Percentiles rank a stretch among this genome's conserved stretches.
phyloP scores from a whole-genome alignment of 2,797 vertebrate genomes.

The Calcarius lapponicus region DNA sequence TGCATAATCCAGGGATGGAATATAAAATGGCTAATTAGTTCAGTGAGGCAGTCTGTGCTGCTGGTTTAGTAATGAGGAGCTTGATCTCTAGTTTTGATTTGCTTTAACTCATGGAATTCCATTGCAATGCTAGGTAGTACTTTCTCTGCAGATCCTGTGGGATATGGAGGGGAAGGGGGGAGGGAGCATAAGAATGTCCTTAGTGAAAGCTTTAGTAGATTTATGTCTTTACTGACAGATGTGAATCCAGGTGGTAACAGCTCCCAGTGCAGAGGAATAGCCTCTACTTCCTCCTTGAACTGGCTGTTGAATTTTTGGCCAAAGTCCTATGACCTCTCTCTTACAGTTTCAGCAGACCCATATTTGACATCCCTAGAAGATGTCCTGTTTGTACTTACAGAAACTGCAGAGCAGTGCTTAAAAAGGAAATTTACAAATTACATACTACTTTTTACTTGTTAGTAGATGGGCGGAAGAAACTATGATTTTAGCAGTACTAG shows the following conservation, averaged over 20 bases:
- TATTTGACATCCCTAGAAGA: background rate
- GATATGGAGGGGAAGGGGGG: background rate
- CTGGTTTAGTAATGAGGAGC: background rate
- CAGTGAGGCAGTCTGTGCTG: background rate
- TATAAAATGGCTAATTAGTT: conserved; percentile 8
- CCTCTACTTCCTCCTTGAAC: background rate
- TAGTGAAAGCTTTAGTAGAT: background rate
- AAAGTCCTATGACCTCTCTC: background rate
- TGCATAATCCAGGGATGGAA: background rate
- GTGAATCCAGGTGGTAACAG: background rate
- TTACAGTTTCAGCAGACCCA: background rate
- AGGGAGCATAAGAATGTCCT: background rate
- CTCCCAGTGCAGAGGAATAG: background rate
- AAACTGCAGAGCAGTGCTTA: background rate
- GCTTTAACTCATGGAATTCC: background rate
- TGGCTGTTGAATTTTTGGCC: background rate
- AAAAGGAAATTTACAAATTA: background rate
- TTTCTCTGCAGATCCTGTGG: background rate
- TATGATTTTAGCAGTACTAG: background rate
- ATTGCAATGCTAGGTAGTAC: background rate
- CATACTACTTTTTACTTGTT: background rate
- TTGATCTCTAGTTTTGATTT: background rate
- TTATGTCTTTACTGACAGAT: background rate
- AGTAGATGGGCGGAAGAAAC: background rate
- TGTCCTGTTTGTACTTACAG: background rate